These are phyloP conservation scores for Eclectus roratus DNA, from an alignment of 2,113 vertebrate species.

Conservation along the genomic window DNA sequence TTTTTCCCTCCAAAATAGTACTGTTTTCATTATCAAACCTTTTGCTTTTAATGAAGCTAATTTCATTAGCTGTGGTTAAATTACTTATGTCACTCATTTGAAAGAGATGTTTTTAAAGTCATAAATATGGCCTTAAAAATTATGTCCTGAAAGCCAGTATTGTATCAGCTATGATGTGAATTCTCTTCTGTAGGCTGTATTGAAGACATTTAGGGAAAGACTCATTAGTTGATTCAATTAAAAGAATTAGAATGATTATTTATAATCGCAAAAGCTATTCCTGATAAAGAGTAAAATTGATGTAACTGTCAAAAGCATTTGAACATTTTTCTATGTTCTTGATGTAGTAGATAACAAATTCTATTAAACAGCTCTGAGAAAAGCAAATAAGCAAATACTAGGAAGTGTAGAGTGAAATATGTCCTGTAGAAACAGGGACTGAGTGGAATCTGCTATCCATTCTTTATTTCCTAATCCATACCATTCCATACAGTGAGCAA, in stretches of 20 bases:
- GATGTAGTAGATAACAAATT: not conserved
- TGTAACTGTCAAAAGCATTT: not conserved
- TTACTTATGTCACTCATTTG: not conserved
- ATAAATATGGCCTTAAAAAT: not conserved
- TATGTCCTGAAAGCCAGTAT: not conserved
- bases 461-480: not conserved
- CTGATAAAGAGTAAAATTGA: not conserved
- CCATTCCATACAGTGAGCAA: not conserved
- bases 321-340: not conserved
- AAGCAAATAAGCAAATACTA: not conserved
- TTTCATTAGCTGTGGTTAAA: not conserved
- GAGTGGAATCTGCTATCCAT: not conserved
- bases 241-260: not conserved
- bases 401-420: not conserved
- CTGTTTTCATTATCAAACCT: not conserved
- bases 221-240: not conserved
- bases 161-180: not conserved
- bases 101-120: not conserved
- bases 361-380: not conserved
- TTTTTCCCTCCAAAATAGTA: not conserved
- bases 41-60: not conserved
- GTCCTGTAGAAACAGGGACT: not conserved
- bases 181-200: not conserved
- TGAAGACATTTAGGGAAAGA: not conserved
- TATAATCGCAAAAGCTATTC: not conserved